A percentile compares a stretch with the other conserved stretches of the same genome.
Conservation (phyloP, 2,797 vertebrate genomes). For the Sparus aurata region DNA sequence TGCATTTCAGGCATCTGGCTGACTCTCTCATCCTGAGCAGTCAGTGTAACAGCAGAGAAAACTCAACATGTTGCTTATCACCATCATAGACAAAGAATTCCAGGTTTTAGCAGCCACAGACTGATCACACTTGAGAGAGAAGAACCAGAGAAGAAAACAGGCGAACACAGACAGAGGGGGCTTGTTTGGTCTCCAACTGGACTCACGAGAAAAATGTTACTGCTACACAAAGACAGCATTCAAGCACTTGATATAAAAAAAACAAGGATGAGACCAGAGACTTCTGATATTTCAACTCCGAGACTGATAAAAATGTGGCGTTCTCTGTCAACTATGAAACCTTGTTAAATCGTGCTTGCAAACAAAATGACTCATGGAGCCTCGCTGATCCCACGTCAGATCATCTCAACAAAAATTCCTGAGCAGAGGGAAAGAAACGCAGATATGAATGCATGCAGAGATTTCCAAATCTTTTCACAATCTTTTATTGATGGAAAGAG, state of each 20-base stretch:
- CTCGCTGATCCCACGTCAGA: not conserved
- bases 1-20: not conserved
- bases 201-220: not conserved
- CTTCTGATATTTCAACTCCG: not conserved
- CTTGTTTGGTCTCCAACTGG: conserved; percentile 10
- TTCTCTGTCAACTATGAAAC: not conserved
- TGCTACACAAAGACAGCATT: conserved; percentile 51
- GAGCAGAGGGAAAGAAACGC: conserved; percentile 41
- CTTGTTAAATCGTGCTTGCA: not conserved
- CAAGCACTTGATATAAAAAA: not conserved
- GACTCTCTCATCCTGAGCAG: not conserved
- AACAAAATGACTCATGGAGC: not conserved
- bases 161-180: not conserved
- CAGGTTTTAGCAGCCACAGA: too few species aligned
- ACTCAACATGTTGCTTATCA: not conserved
- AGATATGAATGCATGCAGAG: conserved; percentile 81
- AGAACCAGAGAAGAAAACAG: not conserved
- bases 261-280: not conserved
- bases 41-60: not conserved
- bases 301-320: not conserved
- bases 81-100: not conserved
- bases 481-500: conserved; percentile 88
- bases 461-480: conserved; percentile 77
- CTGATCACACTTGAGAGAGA: not conserved
- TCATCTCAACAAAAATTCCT: conserved; percentile 39